Conservation (phyloP, 2,888 invertebrate species). For the Oscheius onirici region DNA sequence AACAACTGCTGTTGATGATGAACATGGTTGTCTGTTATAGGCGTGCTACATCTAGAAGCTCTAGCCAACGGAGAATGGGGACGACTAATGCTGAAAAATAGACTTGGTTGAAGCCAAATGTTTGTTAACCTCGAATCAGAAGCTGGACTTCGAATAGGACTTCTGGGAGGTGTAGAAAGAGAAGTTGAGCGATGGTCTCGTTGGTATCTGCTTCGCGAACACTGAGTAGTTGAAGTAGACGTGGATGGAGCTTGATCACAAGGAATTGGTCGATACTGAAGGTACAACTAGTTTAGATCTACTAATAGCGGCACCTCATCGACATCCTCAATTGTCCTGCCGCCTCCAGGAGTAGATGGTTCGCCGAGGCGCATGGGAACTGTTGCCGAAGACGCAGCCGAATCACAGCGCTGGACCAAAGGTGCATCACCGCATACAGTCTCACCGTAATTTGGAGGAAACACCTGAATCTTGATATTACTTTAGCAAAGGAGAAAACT, state of each 20-base stretch:
- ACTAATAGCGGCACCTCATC: conserved; percentile 11
- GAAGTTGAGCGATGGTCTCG: neutral
- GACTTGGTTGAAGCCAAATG: neutral
- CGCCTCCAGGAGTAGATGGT: conserved; percentile 26
- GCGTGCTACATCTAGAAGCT: conserved; percentile 30
- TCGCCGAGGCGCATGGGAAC: conserved; percentile 10
- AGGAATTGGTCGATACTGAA: neutral
- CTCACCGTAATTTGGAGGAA: conserved; percentile 4
- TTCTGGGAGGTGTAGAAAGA: neutral
- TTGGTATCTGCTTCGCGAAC: neutral
- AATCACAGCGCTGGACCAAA: conserved; percentile 10
- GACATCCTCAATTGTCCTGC: conserved; percentile 7
- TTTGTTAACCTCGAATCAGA: neutral
- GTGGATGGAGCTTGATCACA: neutral
- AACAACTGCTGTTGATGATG: conserved; percentile 39
- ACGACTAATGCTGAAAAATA: conserved; percentile 9
- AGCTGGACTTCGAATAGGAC: neutral
- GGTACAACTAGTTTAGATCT: neutral
- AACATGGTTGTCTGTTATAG: conserved; percentile 3
- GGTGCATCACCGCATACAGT: neutral
- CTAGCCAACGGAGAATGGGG: neutral
- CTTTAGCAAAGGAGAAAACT: neutral
- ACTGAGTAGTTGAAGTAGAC: neutral
- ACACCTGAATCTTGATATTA: neutral
- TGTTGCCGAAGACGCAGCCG: conserved; percentile 21